phyloP scores from a whole-genome alignment of 2,797 vertebrate genomes.

The Parauchenoglanis punctatus region DNA sequence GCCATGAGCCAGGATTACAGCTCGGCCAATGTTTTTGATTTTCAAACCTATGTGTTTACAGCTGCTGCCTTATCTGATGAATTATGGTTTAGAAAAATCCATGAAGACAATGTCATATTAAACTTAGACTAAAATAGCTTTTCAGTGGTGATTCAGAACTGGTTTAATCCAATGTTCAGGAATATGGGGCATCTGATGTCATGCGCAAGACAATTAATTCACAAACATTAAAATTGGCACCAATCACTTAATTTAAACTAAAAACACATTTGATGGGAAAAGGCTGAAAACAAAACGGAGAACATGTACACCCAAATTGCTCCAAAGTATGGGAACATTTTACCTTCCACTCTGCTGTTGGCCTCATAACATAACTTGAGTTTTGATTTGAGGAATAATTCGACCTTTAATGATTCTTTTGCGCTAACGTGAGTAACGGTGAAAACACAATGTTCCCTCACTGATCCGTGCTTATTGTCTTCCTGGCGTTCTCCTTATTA shows the following conservation, averaged over 20 bases:
- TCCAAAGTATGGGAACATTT: not conserved
- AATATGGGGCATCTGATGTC: not conserved
- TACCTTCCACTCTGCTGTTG: not conserved
- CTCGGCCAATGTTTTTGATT: slow-evolving; percentile 16
- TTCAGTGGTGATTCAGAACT: not conserved
- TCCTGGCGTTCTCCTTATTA: not conserved
- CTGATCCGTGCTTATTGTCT: not conserved
- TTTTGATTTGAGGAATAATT: not conserved
- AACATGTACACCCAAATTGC: not conserved
- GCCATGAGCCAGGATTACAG: slow-evolving; percentile 45
- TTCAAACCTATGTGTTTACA: slow-evolving; percentile 6
- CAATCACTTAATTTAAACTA: not conserved
- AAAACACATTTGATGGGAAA: not conserved
- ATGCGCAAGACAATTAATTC: not conserved
- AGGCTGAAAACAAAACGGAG: not conserved
- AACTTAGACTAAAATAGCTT: not conserved
- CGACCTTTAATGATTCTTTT: not conserved
- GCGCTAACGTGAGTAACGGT: not conserved
- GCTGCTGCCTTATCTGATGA: not conserved
- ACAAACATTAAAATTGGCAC: not conserved
- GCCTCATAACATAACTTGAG: not conserved
- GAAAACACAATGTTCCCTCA: not conserved
- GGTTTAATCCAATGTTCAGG: not conserved
- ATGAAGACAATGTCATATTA: not conserved
- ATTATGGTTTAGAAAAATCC: not conserved